Evolutionary conservation across 2,113 vertebrate genomes (phyloP).

Genomic region (Periophthalmodon schlosseri): DNA sequence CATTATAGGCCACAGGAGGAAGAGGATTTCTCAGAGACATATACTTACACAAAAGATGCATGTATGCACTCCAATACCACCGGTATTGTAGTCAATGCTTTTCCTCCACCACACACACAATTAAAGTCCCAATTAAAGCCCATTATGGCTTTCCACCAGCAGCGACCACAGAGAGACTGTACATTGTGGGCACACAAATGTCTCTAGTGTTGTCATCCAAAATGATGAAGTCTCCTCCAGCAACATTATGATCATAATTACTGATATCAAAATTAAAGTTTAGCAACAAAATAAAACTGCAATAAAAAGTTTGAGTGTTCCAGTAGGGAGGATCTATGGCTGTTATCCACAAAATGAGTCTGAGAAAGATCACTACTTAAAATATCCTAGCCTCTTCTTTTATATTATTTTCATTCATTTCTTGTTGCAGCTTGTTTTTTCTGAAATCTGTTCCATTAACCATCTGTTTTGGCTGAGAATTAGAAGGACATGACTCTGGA

Average conservation of each 20-base stretch:
- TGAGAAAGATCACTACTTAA: no score
- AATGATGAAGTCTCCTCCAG: slow-evolving; percentile 71
- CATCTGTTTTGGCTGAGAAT: no score
- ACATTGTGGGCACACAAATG: slow-evolving; percentile 71
- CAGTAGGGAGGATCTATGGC: slow-evolving; percentile 50
- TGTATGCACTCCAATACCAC: slow-evolving; percentile 76
- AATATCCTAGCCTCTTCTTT: no score
- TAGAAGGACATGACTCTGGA: no score
- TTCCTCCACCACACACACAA: slow-evolving; percentile 74
- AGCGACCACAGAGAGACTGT: slow-evolving; percentile 62
- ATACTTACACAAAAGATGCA: slow-evolving; percentile 69
- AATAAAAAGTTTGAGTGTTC: slow-evolving; percentile 65
- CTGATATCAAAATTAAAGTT: slow-evolving; percentile 72
- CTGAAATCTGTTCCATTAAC: no score
- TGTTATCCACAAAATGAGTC: no score
- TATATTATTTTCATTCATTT: no score
- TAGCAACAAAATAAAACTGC: slow-evolving; percentile 60
- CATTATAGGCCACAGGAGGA: slow-evolving; percentile 44
- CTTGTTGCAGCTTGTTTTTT: no score
- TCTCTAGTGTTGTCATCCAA: slow-evolving; percentile 73
- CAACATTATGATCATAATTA: slow-evolving; percentile 75
- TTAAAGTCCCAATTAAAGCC: slow-evolving; percentile 78
- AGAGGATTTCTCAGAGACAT: slow-evolving; percentile 60
- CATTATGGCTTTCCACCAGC: slow-evolving; percentile 76
- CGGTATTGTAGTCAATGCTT: slow-evolving; percentile 72